Conservation (phyloP, 1,140 invertebrate genomes). For the Heliconius hewitsoni region DNA sequence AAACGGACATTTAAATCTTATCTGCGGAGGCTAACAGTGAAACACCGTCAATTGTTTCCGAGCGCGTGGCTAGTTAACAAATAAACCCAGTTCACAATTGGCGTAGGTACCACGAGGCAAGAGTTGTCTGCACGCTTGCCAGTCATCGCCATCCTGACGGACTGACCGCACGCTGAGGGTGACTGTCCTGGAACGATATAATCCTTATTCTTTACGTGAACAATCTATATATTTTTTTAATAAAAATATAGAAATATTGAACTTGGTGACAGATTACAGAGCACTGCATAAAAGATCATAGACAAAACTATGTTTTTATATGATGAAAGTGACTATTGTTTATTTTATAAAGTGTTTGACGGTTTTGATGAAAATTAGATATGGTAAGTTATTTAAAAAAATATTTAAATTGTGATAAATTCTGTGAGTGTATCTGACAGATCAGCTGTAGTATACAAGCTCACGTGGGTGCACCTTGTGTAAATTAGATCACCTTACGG, state of each 20-base stretch:
- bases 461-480: slow-evolving; percentile 36
- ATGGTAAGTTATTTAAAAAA: slow-evolving; percentile 24
- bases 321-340: slow-evolving; percentile 29
- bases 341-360: slow-evolving; percentile 28
- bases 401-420: neutral
- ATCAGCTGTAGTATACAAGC: slow-evolving; percentile 20
- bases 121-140: slow-evolving; percentile 56
- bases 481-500: slow-evolving; percentile 35
- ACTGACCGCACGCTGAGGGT: slow-evolving; percentile 53
- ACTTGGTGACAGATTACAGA: neutral
- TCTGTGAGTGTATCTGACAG: too few species aligned
- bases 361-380: slow-evolving; percentile 16
- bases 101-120: slow-evolving; percentile 62
- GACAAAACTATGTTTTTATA: slow-evolving; percentile 25
- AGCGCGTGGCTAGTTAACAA: slow-evolving; percentile 78
- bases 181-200: slow-evolving; percentile 35
- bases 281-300: neutral
- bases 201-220: slow-evolving; percentile 26
- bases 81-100: slow-evolving; percentile 77
- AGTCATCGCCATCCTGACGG: slow-evolving; percentile 71
- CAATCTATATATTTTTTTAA: neutral
- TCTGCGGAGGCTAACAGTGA: slow-evolving; percentile 65
- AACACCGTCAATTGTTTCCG: slow-evolving; percentile 76
- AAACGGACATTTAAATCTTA: slow-evolving; percentile 67
- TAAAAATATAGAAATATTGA: neutral